Conservation (phyloP, 2,113 vertebrate species). For the Halichoerus grypus region DNA sequence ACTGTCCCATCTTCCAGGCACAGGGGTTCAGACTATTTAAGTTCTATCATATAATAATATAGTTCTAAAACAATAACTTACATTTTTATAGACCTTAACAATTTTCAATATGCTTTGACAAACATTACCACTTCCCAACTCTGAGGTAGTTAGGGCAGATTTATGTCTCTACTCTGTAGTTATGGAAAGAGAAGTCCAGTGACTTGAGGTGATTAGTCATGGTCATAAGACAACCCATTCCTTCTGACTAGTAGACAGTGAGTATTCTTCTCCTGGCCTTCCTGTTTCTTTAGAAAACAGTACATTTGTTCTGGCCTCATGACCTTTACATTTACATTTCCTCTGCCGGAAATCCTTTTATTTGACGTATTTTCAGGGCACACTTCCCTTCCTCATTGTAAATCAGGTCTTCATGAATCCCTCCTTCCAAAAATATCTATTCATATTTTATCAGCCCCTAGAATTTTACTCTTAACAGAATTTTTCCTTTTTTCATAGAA, state of each 20-base stretch:
- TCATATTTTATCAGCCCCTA: neutral
- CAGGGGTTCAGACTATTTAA: neutral
- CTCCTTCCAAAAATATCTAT: neutral
- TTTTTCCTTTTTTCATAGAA: neutral
- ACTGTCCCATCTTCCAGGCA: neutral
- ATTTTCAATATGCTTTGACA: neutral
- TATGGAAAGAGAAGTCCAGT: neutral
- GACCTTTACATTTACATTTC: neutral
- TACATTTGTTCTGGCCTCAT: neutral
- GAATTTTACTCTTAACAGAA: neutral
- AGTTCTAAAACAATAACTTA: neutral
- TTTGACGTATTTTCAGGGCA: neutral
- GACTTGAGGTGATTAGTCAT: neutral
- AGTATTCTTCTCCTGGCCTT: neutral
- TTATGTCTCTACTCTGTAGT: neutral
- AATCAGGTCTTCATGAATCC: neutral
- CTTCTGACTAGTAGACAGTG: neutral
- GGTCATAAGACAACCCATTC: neutral
- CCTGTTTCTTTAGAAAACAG: neutral
- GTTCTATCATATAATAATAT: neutral
- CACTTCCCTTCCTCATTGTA: neutral
- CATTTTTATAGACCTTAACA: neutral
- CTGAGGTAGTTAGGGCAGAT: neutral
- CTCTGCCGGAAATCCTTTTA: neutral
- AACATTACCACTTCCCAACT: neutral